Percentiles rank a stretch among this genome's conserved stretches.
Conservation (phyloP, 2,888 invertebrate genomes). For the Drosophila maculinotata region DNA sequence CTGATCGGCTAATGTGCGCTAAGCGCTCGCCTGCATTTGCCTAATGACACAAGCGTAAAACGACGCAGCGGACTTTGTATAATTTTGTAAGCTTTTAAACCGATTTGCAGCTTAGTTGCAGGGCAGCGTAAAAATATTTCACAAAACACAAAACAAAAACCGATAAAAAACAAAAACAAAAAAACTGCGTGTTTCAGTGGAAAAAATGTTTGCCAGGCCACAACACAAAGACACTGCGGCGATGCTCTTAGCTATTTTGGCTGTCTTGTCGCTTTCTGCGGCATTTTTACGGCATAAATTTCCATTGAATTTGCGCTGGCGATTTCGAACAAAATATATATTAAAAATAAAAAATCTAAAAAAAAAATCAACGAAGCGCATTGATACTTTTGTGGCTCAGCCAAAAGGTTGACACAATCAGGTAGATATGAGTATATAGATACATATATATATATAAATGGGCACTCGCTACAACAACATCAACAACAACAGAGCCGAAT, state of each 20-base stretch:
- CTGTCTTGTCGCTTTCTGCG: constrained; percentile 52
- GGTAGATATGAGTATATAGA: constrained; percentile 60
- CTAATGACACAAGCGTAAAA: constrained; percentile 61
- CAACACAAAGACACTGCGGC: constrained; percentile 14
- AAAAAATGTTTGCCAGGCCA: constrained; percentile 48
- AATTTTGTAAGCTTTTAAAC: constrained; percentile 83
- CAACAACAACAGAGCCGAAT: not conserved
- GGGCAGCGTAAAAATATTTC: constrained; percentile 60
- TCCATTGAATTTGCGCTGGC: constrained; percentile 76
- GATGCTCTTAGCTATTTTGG: constrained; percentile 47
- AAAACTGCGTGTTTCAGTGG: constrained; percentile 53
- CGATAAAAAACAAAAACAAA: not conserved
- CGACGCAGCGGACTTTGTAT: constrained; percentile 67
- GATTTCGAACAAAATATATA: constrained; percentile 18
- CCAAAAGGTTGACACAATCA: constrained; percentile 77
- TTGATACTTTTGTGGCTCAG: constrained; percentile 53
- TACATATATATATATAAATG: constrained; percentile 19
- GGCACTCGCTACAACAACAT: constrained; percentile 32
- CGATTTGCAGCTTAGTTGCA: constrained; percentile 81
- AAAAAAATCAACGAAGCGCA: constrained; percentile 32
- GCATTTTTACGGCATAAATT: constrained; percentile 78
- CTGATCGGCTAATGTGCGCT: constrained; percentile 61
- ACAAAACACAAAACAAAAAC: constrained; percentile 20
- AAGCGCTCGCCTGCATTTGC: constrained; percentile 74
- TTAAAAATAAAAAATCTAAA: constrained; percentile 11